These are phyloP conservation scores for Liasis olivaceus DNA, from an alignment of 2,797 vertebrate species.

Conservation along the genomic window DNA sequence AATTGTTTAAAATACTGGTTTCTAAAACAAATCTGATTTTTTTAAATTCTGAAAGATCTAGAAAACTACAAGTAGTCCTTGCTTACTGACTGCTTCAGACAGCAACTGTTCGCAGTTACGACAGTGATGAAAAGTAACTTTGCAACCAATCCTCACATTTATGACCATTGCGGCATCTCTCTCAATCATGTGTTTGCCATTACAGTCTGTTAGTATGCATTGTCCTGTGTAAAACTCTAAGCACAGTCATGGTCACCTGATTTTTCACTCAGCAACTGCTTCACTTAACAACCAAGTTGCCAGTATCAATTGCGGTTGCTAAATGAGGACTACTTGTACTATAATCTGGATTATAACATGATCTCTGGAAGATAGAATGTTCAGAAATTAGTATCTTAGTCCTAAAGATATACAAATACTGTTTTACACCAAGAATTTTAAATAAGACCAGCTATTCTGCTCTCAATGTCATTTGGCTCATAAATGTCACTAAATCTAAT, in stretches of 20 bases:
- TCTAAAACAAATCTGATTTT: background rate
- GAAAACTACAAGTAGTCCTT: background rate
- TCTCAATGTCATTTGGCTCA: background rate
- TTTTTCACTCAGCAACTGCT: background rate
- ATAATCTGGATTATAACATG: background rate
- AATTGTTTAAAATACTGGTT: slow-evolving; percentile 36
- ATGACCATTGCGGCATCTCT: background rate
- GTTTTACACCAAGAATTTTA: background rate
- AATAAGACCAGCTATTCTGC: background rate
- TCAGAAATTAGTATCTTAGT: background rate
- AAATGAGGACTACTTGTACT: background rate
- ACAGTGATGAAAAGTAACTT: background rate
- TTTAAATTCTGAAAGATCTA: background rate
- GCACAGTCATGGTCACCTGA: background rate
- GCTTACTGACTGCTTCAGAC: background rate
- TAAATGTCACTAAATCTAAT: background rate
- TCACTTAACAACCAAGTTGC: background rate
- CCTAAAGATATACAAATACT: background rate
- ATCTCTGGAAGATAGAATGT: background rate
- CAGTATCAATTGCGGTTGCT: background rate
- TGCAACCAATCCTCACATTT: background rate
- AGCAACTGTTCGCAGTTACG: background rate
- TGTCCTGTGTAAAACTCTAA: background rate
- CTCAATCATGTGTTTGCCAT: background rate
- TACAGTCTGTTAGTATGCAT: background rate